Base-by-base conservation (phyloP, 2,797 vertebrate species). In the Bovichtus variegatus region DNA sequence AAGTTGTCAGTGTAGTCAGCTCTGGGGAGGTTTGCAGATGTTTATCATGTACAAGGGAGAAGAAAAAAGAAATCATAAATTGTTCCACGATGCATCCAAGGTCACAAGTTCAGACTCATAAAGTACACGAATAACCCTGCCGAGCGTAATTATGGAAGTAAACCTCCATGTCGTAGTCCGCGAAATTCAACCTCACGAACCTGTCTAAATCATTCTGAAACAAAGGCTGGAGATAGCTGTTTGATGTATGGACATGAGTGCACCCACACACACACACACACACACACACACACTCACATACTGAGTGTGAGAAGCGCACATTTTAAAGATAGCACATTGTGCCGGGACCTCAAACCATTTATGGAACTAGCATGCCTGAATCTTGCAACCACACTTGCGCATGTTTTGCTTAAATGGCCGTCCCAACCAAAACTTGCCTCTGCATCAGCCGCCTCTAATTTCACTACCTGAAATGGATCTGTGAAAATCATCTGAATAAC, bases 101-200 rank as follows among this genome's bases (percentile, higher is more conserved):
- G 92, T 93, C 90, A 90, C 53, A 79, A 90, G 88, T 92, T 93
- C 88, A 90, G 51, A 69, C 31, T 63, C 68, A 82, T 88, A 80
- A 92, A 90, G 76, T 71, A 78, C 74, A 89, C 6, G 60, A 85
- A 84, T 87, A 86, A 80, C 76, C 62, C 68, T 54, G 73, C 62
- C 72, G 74, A 84, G 72, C 50, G 54, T 80, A 82, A 88, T 88
- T 83, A 82, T 83, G 66, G 82, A 87, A 68, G 70, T 67, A 78
- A 80, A 87, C 64, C 71, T 87, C 75, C 55, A 38, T 80, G 31
- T 83, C 9, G 31, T 40, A 65, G 63, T 49, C 71, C 44, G 3
- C 51, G 21, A 58, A 58, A 64, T 81, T 78, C 67, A 75, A 86
- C 81, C 80, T 74, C 82, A 62, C 65, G 19, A 84, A 77, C 71